Evolutionary conservation across 1,140 invertebrate species (phyloP).

Genomic region (Panonychus citri): DNA sequence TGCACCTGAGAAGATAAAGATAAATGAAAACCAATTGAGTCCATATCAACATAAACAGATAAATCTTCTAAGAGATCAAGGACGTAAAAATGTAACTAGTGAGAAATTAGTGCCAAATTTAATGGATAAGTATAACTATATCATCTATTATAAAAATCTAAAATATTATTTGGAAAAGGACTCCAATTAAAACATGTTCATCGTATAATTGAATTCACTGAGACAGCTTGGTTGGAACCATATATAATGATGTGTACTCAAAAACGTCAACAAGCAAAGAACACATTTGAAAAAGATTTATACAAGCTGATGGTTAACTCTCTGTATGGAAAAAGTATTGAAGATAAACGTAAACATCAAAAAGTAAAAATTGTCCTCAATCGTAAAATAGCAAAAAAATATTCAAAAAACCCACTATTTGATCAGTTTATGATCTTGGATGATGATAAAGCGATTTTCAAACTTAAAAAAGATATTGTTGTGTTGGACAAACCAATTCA

Average conservation of each 20-base stretch:
- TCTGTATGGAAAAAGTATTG: conserved; percentile 27
- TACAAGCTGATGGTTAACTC: conserved; percentile 20
- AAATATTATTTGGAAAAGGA: conserved; percentile 8
- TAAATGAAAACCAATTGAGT: too few relatives aligned
- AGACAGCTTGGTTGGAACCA: conserved; percentile 25
- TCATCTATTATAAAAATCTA: too few relatives aligned
- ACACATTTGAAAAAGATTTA: neutral
- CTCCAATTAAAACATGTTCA: conserved; percentile 21
- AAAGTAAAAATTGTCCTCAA: neutral
- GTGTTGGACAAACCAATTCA: conserved; percentile 17
- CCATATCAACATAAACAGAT: too few relatives aligned
- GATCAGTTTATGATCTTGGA: conserved; percentile 10
- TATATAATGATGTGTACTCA: conserved; percentile 19
- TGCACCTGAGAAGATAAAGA: too few relatives aligned
- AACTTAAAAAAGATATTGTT: conserved; percentile 12
- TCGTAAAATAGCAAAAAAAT: too few relatives aligned
- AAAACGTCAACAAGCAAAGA: neutral
- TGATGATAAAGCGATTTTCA: conserved; percentile 9
- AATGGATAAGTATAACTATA: too few relatives aligned
- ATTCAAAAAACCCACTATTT: too few relatives aligned
- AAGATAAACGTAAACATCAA: conserved; percentile 24
- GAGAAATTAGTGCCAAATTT: too few relatives aligned
- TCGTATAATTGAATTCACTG: conserved; percentile 25
- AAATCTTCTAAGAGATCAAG: too few relatives aligned
- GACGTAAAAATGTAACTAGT: too few relatives aligned